These are phyloP conservation scores for Pseudorasbora parva DNA, from an alignment of 2,113 vertebrate species.

Conservation along the genomic window DNA sequence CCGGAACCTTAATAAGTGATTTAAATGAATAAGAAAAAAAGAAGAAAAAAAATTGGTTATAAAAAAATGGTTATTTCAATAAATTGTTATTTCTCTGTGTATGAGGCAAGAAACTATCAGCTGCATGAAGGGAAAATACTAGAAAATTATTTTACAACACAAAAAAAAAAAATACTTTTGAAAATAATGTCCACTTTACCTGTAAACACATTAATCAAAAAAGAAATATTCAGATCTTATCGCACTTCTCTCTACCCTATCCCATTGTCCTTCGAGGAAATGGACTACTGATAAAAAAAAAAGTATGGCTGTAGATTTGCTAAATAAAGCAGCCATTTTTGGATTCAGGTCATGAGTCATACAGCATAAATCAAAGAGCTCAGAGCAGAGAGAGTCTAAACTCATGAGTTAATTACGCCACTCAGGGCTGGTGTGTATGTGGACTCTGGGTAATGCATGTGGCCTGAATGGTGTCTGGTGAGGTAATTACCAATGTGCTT, in stretches of 20 bases:
- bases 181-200: neutral
- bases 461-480: conserved; percentile 43
- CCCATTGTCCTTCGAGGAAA: conserved; percentile 19
- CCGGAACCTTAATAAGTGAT: neutral
- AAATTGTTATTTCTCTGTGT: neutral
- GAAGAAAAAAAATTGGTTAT: too few relatives aligned
- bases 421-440: conserved; percentile 33
- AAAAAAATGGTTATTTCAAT: neutral
- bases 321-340: conserved; percentile 47
- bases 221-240: conserved; percentile 42
- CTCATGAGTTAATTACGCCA: conserved; percentile 48
- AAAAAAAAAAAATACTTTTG: neutral
- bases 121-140: neutral
- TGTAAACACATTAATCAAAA: conserved; percentile 51
- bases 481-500: conserved; percentile 55
- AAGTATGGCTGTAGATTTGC: conserved; percentile 36
- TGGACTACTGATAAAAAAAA: neutral
- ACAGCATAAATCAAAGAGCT: conserved; percentile 53
- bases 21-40: neutral
- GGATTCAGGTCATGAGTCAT: conserved; percentile 48
- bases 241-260: neutral
- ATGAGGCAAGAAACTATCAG: neutral
- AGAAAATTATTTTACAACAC: neutral
- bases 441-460: conserved; percentile 19
- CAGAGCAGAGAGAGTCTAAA: conserved; percentile 42